Conservation (phyloP, 2,888 invertebrate species). For the Nomada goodeniana region DNA sequence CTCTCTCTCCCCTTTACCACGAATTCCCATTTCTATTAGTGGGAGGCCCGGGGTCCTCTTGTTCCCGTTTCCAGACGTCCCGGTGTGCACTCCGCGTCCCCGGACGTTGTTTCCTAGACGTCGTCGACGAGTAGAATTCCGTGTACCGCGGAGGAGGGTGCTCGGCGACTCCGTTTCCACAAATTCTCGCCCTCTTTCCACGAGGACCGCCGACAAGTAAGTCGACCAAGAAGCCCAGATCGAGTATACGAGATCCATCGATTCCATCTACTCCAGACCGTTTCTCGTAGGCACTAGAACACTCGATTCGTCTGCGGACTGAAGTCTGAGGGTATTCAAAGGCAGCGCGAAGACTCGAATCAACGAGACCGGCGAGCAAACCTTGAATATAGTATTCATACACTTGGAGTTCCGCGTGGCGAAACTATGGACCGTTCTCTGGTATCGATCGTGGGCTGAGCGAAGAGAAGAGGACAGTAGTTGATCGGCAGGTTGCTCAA, state of each 20-base stretch:
- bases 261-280: conserved; percentile 1
- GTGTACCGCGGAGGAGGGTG: conserved; percentile 65
- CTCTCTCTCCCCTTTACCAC: conserved; percentile 57
- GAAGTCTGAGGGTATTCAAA: conserved; percentile 67
- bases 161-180: conserved; percentile 64
- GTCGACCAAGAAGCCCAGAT: neutral
- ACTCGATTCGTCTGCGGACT: neutral
- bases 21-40: conserved; percentile 75
- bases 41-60: conserved; percentile 45
- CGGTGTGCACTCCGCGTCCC: conserved; percentile 36
- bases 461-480: neutral
- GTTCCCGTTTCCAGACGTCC: conserved; percentile 44
- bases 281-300: neutral
- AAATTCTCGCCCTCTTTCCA: conserved; percentile 71
- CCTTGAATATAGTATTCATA: conserved; percentile 25
- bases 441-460: neutral
- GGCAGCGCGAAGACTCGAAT: conserved; percentile 50
- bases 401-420: conserved; percentile 30
- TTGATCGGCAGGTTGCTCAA: conserved; percentile 11
- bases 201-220: conserved; percentile 45
- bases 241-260: conserved; percentile 45
- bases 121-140: conserved; percentile 74
- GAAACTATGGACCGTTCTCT: conserved; percentile 52
- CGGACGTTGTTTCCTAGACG: conserved; percentile 38
- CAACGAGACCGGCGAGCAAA: conserved; percentile 57